These are phyloP conservation scores for Nannobrachium achirus DNA, from an alignment of 2,113 vertebrate species.

Conservation along the genomic window DNA sequence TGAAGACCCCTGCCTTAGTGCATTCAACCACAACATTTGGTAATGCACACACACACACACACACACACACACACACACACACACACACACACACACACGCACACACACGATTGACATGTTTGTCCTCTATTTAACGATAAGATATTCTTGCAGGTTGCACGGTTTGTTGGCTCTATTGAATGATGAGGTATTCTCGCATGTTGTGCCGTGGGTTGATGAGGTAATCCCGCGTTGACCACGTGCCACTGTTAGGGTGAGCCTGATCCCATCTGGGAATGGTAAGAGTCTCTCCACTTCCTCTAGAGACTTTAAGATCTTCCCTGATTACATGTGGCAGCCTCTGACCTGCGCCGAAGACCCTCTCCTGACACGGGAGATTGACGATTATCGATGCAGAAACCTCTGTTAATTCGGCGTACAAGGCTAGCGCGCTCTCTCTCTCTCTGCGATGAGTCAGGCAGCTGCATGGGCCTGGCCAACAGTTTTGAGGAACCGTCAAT, in stretches of 20 bases:
- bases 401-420: conserved; percentile 71
- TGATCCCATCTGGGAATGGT: conserved; percentile 79
- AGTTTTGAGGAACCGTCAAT: conserved; percentile 48
- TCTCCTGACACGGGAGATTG: conserved; percentile 79
- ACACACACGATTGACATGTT: no score
- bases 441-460: conserved; percentile 48
- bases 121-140: conserved; percentile 1
- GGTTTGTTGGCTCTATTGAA: conserved; percentile 9
- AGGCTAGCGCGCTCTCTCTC: conserved; percentile 49
- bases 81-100: no score
- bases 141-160: not conserved
- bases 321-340: conserved; percentile 81
- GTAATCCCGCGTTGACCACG: conserved; percentile 59
- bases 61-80: no score
- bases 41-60: no score
- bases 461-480: conserved; percentile 62
- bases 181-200: not conserved
- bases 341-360: conserved; percentile 72
- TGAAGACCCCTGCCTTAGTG: no score
- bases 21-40: no score
- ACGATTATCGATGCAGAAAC: conserved; percentile 82
- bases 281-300: conserved; percentile 55
- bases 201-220: conserved; percentile 30
- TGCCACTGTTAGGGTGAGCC: conserved; percentile 50
- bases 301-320: conserved; percentile 73